These are phyloP conservation scores for Mionectes macconnelli DNA, from an alignment of 2,113 vertebrate species.

Conservation along the genomic window DNA sequence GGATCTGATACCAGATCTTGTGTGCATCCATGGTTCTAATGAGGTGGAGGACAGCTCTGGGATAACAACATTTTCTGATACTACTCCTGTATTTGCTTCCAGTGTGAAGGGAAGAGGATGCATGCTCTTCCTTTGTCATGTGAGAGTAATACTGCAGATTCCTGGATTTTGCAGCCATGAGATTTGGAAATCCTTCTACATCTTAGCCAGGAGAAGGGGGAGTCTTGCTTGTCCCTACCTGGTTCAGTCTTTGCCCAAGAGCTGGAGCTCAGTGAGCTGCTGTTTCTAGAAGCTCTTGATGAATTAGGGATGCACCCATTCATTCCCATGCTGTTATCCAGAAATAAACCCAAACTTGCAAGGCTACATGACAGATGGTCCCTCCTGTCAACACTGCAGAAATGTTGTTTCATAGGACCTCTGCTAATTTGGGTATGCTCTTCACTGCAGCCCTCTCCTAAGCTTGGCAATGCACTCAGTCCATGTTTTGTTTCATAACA, in stretches of 20 bases:
- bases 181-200: background rate
- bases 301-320: background rate
- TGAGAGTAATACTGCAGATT: background rate
- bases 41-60: background rate
- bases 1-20: background rate
- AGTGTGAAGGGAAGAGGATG: background rate
- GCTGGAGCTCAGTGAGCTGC: background rate
- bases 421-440: background rate
- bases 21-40: background rate
- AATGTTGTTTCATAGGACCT: background rate
- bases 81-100: background rate
- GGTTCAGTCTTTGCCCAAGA: background rate
- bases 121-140: background rate
- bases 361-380: background rate
- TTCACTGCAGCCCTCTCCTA: background rate
- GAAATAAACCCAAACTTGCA: background rate
- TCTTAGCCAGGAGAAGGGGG: background rate
- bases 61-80: background rate
- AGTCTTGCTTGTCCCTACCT: background rate
- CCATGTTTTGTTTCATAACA: background rate
- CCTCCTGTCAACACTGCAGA: background rate
- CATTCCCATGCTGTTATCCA: background rate
- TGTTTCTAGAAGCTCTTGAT: background rate
- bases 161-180: background rate
- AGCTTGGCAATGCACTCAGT: background rate